Conservation (phyloP, 2,113 vertebrate genomes). For the Tympanuchus pallidicinctus region DNA sequence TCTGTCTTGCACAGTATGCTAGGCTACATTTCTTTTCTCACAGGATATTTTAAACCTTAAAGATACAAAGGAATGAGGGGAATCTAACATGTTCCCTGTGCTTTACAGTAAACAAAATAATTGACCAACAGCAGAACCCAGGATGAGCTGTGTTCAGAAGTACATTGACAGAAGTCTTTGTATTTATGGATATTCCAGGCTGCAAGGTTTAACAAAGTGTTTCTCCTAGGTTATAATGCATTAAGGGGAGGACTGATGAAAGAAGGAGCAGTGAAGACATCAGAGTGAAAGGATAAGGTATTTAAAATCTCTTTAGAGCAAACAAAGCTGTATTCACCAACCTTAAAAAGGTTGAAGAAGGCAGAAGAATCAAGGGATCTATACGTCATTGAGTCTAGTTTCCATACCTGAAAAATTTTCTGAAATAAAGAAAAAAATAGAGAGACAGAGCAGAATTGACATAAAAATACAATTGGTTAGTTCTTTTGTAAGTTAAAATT, state of each 20-base stretch:
- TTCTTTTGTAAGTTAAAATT: background rate
- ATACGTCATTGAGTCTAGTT: background rate
- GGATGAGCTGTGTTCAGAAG: background rate
- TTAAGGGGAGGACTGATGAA: background rate
- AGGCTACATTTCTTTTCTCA: background rate
- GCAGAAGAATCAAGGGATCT: background rate
- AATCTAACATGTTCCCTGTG: background rate
- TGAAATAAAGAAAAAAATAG: background rate
- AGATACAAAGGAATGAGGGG: background rate
- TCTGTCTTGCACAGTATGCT: background rate
- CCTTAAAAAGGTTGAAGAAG: background rate
- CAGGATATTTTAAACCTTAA: background rate
- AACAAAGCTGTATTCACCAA: background rate
- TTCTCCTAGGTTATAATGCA: background rate
- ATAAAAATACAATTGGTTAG: background rate
- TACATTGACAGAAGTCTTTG: background rate
- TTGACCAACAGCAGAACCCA: background rate
- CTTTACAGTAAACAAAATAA: background rate
- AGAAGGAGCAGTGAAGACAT: accelerated
- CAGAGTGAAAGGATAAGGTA: background rate
- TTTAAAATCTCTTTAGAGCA: background rate
- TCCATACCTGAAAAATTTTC: background rate
- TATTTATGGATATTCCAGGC: background rate
- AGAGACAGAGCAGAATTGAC: background rate
- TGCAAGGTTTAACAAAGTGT: background rate